Evolutionary conservation across 2,888 invertebrate species (phyloP).

Genomic region (Endomychus coccineus): DNA sequence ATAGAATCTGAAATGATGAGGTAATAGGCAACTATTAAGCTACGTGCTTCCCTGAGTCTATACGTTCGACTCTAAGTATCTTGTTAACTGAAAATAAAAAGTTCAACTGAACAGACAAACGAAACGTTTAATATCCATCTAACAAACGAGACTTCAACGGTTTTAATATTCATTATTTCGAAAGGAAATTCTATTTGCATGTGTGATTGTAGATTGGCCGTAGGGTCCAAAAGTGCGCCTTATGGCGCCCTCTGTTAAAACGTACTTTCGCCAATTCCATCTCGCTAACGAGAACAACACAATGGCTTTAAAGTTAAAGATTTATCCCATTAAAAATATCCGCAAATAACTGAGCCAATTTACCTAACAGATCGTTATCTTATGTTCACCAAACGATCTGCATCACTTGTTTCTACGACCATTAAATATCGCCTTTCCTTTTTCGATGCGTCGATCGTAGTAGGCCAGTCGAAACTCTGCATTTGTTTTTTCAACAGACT

Average conservation of each 20-base stretch:
- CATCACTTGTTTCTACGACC: background rate
- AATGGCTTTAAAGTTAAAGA: slow-evolving; percentile 36
- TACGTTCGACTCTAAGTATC: no score
- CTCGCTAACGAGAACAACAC: slow-evolving; percentile 35
- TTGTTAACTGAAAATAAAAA: no score
- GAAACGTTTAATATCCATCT: slow-evolving; percentile 28
- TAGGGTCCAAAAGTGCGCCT: background rate
- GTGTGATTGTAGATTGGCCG: slow-evolving; percentile 20
- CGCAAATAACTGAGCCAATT: slow-evolving; percentile 42
- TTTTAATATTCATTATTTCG: slow-evolving; percentile 43
- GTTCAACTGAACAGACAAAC: no score
- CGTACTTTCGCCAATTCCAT: background rate
- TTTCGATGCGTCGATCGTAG: background rate
- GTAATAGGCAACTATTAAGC: no score
- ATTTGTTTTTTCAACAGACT: no score
- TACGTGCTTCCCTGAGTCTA: no score
- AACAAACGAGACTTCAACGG: slow-evolving; percentile 41
- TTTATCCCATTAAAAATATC: slow-evolving; percentile 42
- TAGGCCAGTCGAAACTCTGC: background rate
- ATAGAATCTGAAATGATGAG: no score
- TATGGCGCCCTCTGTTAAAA: no score
- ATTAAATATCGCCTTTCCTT: background rate
- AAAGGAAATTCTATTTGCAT: slow-evolving; percentile 39
- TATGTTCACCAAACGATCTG: slow-evolving; percentile 34
- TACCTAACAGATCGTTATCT: slow-evolving; percentile 42